phyloP scores from a whole-genome alignment of 2,797 vertebrate species.

The Periophthalmus magnuspinnatus region DNA sequence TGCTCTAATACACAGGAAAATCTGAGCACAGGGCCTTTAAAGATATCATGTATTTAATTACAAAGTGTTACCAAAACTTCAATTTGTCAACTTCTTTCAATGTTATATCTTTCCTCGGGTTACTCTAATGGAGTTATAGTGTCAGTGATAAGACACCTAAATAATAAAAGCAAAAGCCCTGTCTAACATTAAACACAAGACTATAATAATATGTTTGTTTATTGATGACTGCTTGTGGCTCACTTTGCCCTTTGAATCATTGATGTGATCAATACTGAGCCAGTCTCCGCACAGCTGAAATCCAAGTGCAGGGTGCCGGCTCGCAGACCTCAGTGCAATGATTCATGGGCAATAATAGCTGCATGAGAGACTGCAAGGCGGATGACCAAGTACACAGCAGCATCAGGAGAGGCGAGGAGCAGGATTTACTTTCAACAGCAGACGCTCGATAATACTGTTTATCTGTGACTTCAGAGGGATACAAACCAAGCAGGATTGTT shows the following conservation, averaged over 20 bases:
- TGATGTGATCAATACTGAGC: constrained; percentile 68
- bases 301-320: constrained; percentile 49
- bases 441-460: constrained; percentile 17
- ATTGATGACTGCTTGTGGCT: constrained; percentile 42
- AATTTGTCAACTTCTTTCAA: too few relatives aligned
- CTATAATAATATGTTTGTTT: constrained; percentile 36
- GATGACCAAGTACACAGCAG: constrained; percentile 38
- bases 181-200: constrained; percentile 24
- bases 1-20: too few relatives aligned
- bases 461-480: constrained; percentile 17
- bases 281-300: constrained; percentile 61
- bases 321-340: constrained; percentile 58
- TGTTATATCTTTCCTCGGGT: neutral
- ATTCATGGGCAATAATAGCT: constrained; percentile 57
- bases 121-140: neutral
- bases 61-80: too few relatives aligned
- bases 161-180: constrained; percentile 30
- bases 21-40: too few relatives aligned
- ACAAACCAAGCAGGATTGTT: neutral
- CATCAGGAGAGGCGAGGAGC: constrained; percentile 28
- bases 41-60: too few relatives aligned
- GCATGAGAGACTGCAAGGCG: constrained; percentile 56
- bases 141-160: constrained; percentile 16
- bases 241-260: constrained; percentile 69
- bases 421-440: constrained; percentile 38